Evolutionary conservation across 2,113 vertebrate genomes (phyloP), one percentile per base, ranked within the genome.

Genomic region (Ageneiosus marmoratus): DNA sequence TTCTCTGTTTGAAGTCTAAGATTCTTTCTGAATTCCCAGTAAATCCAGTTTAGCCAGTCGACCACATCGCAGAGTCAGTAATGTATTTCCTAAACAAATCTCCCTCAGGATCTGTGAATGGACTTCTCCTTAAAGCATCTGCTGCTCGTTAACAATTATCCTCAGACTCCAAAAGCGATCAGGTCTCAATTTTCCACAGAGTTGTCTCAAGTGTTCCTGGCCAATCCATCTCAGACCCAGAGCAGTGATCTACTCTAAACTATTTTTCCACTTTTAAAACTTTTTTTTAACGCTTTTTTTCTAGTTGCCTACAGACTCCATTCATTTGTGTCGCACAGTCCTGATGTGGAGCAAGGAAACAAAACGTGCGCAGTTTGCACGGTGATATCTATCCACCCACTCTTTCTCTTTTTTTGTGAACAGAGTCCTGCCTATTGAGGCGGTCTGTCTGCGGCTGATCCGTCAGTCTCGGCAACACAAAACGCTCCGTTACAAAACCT

Each of bases 261-360:
- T 56, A 72, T 5, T 73, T 62, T 10, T 15, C 15, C 27, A 1
- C 29, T 83, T 5, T 18, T 18, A 18, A 37, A 85, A 83, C n/a
- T n/a, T n/a, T n/a, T n/a, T n/a, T n/a, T n/a, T n/a, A n/a, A n/a
- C 12, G 10, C 48, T 50, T n/a, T n/a, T 81, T 90, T 90, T 87
- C 91, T 91, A 91, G 86, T 92, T 88, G 37, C 90, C 89, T 88
- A 79, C 88, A 77, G 83, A 90, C 91, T 93, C 92, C 92, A 93
- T 93, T 94, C 92, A 94, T 94, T 93, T 91, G 88, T 92, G 90
- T 91, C 90, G 89, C 91, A 86, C 86, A 90, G 88, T 91, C 82
- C 89, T 86, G 90, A 91, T 92, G 90, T 89, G 83, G 85, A 75
- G 83, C 76, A 70, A 86, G 82, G 48, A 83, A 85, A 88, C 84